Evolutionary conservation across 2,888 invertebrate species (phyloP), one percentile per base, ranked within the genome.

Genomic region (Rapana venosa): DNA sequence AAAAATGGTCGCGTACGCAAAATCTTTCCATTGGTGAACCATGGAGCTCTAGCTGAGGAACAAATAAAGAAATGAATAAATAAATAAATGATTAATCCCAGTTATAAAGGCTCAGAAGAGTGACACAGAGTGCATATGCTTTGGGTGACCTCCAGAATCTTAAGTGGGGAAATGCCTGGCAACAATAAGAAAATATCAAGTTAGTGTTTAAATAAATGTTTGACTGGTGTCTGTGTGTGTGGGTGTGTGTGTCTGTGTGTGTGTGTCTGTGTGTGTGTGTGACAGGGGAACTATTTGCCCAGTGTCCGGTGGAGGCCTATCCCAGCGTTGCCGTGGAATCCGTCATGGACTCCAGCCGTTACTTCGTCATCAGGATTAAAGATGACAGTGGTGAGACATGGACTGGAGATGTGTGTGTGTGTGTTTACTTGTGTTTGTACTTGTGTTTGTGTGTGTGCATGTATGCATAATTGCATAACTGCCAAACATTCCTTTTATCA

Each of bases 311-410:
- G 93, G 99, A 99, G 94, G 97, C 97, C 95, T 99, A 99, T 97
- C 99, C 99, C 85, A 98, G 99, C 90, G 97, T 98, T 90, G 98
- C 99, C 17, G 97, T 99, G 58, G 99, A 99, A 96, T 97, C 99
- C 83, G 99, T 99, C 1, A 98, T 98, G 87, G 99, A 99, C 96
- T 99, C 99, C 90, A 99, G 99, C 89, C 97, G 99, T 94, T 99
- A 99, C 96, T 99, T 99, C 97, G 99, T 99, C 58, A 97, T 99
- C 87, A 97, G 98, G 95, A 98, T 99, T 95, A 98, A 98, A 97
- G 99, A 20, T 36, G 22, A 47, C 47, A 47, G 47, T 47, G 47
- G 47, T 47, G 47, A 47, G 47, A 47, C 47, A 47, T 47, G 47
- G 47, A 47, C 61, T 61, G 61, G 47, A 47, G 47, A 47, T 66